phyloP scores from a whole-genome alignment of 2,113 vertebrate genomes.

The Ellobius talpinus region DNA sequence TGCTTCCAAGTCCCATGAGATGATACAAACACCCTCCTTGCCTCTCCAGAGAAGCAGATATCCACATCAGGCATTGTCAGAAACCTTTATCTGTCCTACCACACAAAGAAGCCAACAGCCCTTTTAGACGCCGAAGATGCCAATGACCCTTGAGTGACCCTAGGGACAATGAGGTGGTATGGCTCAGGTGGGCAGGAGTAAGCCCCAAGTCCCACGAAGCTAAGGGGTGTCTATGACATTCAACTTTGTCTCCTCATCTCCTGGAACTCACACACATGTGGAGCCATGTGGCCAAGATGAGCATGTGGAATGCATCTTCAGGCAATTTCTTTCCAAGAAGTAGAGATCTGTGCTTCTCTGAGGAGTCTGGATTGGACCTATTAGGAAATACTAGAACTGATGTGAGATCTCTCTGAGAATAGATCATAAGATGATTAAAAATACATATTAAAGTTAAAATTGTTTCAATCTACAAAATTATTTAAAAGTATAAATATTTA shows the following conservation, averaged over 20 bases:
- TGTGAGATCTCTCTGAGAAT: background rate
- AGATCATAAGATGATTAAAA: background rate
- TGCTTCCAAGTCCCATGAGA: background rate
- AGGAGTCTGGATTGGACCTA: background rate
- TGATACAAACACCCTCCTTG: background rate
- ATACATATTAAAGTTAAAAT: background rate
- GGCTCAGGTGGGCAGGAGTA: background rate
- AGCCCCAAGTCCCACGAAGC: background rate
- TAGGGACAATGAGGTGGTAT: background rate
- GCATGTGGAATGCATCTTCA: background rate
- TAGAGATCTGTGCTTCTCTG: too few relatives aligned
- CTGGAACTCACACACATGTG: accelerated
- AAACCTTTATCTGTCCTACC: background rate
- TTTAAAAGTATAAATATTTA: background rate
- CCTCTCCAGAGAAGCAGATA: background rate
- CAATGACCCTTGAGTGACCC: background rate
- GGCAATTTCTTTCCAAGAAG: background rate
- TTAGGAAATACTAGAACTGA: background rate
- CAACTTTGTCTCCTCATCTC: background rate
- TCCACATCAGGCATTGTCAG: background rate
- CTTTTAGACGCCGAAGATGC: background rate
- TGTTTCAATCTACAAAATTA: background rate
- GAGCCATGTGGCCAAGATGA: background rate
- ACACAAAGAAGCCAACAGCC: background rate
- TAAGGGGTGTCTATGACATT: background rate